phyloP scores from a whole-genome alignment of 2,888 invertebrate genomes.

The Drosophila silvestris region DNA sequence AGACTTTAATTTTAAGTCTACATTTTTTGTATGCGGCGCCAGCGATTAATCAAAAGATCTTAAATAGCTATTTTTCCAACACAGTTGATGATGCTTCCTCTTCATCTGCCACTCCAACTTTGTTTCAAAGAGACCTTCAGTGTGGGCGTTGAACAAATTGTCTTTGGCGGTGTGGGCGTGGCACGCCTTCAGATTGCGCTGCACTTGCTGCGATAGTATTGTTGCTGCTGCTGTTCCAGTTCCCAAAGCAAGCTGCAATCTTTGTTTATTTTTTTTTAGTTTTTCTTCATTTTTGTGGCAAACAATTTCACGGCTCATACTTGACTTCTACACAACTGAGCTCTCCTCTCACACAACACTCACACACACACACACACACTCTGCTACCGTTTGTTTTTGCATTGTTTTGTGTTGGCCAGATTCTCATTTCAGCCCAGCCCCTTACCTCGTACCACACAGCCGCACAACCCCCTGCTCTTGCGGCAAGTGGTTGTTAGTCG shows the following conservation, averaged over 20 bases:
- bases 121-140: slow-evolving; percentile 30
- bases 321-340: slow-evolving; percentile 39
- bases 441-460: not conserved
- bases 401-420: slow-evolving; percentile 51
- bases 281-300: slow-evolving; percentile 45
- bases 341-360: not conserved
- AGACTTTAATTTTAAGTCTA: slow-evolving; percentile 6
- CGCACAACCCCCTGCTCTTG: not conserved
- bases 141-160: slow-evolving; percentile 63
- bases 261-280: slow-evolving; percentile 33
- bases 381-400: slow-evolving; percentile 34
- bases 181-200: slow-evolving; percentile 34
- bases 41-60: slow-evolving; percentile 38
- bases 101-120: not conserved
- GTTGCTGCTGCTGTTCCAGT: slow-evolving; percentile 42
- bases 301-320: slow-evolving; percentile 59
- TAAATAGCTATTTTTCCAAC: slow-evolving; percentile 27
- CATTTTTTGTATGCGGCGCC: not conserved
- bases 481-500: slow-evolving; percentile 48
- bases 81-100: slow-evolving; percentile 19
- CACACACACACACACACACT: not conserved
- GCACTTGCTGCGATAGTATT: slow-evolving; percentile 42
- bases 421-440: slow-evolving; percentile 42
- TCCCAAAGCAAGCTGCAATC: slow-evolving; percentile 51
- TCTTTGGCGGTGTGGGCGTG: slow-evolving; percentile 39